phyloP scores from a whole-genome alignment of 2,888 invertebrate genomes.

The Nomada hirtipes region DNA sequence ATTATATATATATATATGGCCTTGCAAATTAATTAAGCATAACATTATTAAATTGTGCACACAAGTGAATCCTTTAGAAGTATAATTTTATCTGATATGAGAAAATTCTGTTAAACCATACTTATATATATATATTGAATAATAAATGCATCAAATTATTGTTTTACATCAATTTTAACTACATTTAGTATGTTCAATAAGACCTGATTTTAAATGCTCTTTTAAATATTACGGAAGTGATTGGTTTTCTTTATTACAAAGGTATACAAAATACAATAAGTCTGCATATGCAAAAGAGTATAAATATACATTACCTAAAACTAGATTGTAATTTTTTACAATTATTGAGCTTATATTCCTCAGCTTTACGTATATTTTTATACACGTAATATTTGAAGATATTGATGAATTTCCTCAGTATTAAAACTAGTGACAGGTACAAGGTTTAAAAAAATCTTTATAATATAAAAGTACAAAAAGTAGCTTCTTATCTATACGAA shows the following conservation, averaged over 20 bases:
- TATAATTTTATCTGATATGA: slow-evolving; percentile 3
- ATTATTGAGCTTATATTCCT: not conserved
- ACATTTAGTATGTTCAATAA: slow-evolving; percentile 10
- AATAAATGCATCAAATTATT: slow-evolving; percentile 18
- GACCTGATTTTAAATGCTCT: no score
- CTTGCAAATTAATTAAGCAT: not conserved
- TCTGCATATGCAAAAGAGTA: not conserved
- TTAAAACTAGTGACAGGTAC: slow-evolving; percentile 7
- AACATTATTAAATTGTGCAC: not conserved
- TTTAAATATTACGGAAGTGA: not conserved
- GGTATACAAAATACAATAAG: slow-evolving; percentile 18
- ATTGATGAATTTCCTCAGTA: slow-evolving; percentile 5
- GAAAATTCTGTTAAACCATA: not conserved
- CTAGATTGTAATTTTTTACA: not conserved
- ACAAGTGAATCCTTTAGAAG: not conserved
- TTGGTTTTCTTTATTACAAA: slow-evolving; percentile 32
- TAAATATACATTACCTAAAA: not conserved
- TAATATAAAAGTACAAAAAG: not conserved
- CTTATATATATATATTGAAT: slow-evolving; percentile 18
- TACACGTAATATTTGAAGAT: slow-evolving; percentile 14
- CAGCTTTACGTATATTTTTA: not conserved
- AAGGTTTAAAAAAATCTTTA: slow-evolving; percentile 31
- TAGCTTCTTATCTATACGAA: not conserved
- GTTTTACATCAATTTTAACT: slow-evolving; percentile 41
- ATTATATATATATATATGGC: not conserved